Evolutionary conservation across 2,888 invertebrate genomes (phyloP), one percentile per base, ranked within the genome.

Genomic region (Hedychridium roseum): DNA sequence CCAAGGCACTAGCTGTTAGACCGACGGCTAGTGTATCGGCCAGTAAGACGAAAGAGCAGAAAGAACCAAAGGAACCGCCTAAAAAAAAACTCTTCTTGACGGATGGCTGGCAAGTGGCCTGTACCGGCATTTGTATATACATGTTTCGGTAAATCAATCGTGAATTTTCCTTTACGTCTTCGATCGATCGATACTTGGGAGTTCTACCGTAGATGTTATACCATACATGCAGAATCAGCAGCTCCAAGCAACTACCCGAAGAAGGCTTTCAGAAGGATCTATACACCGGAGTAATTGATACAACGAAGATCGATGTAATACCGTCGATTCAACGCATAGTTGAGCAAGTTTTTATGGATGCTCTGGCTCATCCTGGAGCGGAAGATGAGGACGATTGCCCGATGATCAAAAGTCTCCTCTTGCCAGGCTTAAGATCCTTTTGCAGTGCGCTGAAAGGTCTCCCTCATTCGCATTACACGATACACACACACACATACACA

Each of bases 331-430:
- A 95, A 75, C 85, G 93, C 23, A 88, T 94, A 7, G 88, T 96
- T 74, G 92, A 94, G 64, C 86, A 88, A 68, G 92, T 96, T 11
- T 94, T 94, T 69, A 91, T 96, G 88, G 94, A 94, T 68, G 92
- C 93, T 0, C 80, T 93, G 35, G 91, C 92, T 0, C 90, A 90
- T 76, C 91, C 92, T 0, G 88, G 88, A 63, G 81, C 83, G 5
- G 92, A 93, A 62, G 88, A 88, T 0, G 92, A 93, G 43, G 91
- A 92, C 57, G 91, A 92, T 63, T 91, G 91, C 68, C 88, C 90
- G 0, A 88, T 92, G 71, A 90, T 94, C 2, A 91, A 92, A 73
- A 91, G 89, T 54, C 91, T 92, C 67, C 81, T 94, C 6, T 79
- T 94, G 11, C 93, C 94, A 0, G 90, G 91, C 1, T 79, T 94